Evolutionary conservation across 2,888 invertebrate species (phyloP).

Genomic region (Helicoverpa assulta): DNA sequence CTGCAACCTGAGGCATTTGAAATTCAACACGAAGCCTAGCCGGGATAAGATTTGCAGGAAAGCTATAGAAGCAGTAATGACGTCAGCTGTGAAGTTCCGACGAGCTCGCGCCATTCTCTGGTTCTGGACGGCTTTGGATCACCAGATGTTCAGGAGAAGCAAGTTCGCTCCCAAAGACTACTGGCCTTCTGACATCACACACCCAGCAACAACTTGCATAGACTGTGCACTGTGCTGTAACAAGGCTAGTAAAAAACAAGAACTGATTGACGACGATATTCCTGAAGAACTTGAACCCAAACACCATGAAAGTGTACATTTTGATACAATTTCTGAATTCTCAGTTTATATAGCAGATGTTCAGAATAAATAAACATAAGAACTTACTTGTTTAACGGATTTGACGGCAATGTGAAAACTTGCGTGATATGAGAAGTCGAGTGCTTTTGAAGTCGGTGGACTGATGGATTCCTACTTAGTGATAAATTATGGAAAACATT

Average conservation of each 20-base stretch:
- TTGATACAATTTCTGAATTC: too few relatives aligned
- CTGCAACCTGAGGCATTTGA: conserved; percentile 80
- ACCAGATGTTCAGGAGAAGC: conserved; percentile 71
- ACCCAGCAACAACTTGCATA: conserved; percentile 31
- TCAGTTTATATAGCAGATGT: too few relatives aligned
- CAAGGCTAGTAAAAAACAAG: neutral
- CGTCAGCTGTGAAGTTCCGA: conserved; percentile 69
- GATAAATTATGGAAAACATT: too few relatives aligned
- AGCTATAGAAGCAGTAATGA: conserved; percentile 76
- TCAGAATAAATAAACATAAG: too few relatives aligned
- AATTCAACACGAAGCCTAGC: conserved; percentile 73
- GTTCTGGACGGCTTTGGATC: conserved; percentile 73
- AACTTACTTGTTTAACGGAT: too few relatives aligned
- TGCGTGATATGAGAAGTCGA: too few relatives aligned
- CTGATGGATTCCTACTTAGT: too few relatives aligned
- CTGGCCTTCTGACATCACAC: conserved; percentile 65
- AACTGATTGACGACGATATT: neutral
- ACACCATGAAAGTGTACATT: neutral
- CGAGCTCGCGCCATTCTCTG: conserved; percentile 76
- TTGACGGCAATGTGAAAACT: too few relatives aligned
- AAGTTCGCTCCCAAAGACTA: conserved; percentile 71
- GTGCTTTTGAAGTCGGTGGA: too few relatives aligned
- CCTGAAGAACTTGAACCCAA: neutral
- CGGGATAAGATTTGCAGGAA: conserved; percentile 76
- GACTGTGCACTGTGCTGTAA: conserved; percentile 70